Conservation (phyloP, 2,797 vertebrate genomes). For the Hyperoplus lanceolatus region DNA sequence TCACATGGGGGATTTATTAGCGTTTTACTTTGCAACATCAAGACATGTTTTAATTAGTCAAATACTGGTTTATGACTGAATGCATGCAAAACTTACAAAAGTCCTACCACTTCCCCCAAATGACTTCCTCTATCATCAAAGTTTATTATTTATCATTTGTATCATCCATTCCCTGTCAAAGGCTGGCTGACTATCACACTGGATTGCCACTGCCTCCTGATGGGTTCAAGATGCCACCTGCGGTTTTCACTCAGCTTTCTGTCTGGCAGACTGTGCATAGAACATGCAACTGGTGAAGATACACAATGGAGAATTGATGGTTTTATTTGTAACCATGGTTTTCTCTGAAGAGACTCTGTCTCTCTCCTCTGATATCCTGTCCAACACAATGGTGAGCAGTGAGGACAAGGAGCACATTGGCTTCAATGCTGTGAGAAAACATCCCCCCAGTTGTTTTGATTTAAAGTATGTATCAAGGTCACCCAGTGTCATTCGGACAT, state of each 20-base stretch:
- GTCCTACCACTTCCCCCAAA: background rate
- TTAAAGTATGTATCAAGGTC: constrained; percentile 3
- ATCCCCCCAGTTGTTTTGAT: background rate
- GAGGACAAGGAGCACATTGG: background rate
- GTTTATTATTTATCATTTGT: no score
- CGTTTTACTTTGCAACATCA: background rate
- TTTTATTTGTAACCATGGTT: background rate
- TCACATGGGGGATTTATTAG: no score
- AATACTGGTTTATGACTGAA: background rate
- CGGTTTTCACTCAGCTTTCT: background rate
- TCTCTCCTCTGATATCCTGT: background rate
- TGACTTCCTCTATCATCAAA: no score
- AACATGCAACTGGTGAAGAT: constrained; percentile 3
- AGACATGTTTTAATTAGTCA: background rate
- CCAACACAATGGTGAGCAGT: background rate
- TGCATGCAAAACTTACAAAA: background rate
- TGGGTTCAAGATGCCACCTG: background rate
- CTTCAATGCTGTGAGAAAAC: background rate
- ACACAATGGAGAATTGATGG: background rate
- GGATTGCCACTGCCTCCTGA: background rate
- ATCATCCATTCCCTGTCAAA: background rate
- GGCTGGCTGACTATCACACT: background rate
- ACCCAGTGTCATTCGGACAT: background rate
- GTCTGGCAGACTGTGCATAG: background rate
- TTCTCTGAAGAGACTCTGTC: constrained; percentile 1